Conservation (phyloP, 2,797 vertebrate species). For the Argyrosomus regius region DNA sequence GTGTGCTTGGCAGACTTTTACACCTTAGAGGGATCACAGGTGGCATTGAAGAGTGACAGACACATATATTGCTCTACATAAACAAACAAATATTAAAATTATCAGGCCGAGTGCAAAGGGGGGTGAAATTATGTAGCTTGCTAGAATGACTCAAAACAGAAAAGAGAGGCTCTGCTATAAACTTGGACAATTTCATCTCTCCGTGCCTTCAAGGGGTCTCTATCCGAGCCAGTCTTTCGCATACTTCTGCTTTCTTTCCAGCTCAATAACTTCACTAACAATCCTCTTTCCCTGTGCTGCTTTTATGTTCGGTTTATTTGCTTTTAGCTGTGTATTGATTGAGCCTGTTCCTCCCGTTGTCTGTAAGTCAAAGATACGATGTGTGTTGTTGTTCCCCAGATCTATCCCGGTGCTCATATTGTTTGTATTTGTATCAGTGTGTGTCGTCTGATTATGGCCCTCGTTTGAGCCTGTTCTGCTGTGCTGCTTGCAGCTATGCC, state of each 20-base stretch:
- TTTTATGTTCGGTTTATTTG: conserved; percentile 65
- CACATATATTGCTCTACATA: conserved; percentile 29
- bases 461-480: conserved; percentile 23
- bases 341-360: conserved; percentile 52
- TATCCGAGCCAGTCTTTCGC: neutral
- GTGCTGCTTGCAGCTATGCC: conserved; percentile 39
- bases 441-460: conserved; percentile 26
- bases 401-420: conserved; percentile 40
- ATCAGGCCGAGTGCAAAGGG: neutral
- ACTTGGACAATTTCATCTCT: conserved; percentile 34
- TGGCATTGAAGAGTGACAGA: conserved; percentile 50
- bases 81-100: conserved; percentile 49
- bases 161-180: conserved; percentile 28
- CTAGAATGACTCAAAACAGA: conserved; percentile 21
- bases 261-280: conserved; percentile 57
- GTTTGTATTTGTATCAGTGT: conserved; percentile 37
- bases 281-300: conserved; percentile 30
- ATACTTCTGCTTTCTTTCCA: conserved; percentile 36
- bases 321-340: conserved; percentile 69
- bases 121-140: conserved; percentile 2
- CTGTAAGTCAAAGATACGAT: conserved; percentile 60
- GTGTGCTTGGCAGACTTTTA: conserved; percentile 50
- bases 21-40: conserved; percentile 60
- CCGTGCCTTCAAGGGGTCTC: conserved; percentile 46
- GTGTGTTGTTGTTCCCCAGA: conserved; percentile 48